These are phyloP conservation scores for Cotesia vestalis DNA, from an alignment of 1,140 invertebrate species.

Conservation along the genomic window DNA sequence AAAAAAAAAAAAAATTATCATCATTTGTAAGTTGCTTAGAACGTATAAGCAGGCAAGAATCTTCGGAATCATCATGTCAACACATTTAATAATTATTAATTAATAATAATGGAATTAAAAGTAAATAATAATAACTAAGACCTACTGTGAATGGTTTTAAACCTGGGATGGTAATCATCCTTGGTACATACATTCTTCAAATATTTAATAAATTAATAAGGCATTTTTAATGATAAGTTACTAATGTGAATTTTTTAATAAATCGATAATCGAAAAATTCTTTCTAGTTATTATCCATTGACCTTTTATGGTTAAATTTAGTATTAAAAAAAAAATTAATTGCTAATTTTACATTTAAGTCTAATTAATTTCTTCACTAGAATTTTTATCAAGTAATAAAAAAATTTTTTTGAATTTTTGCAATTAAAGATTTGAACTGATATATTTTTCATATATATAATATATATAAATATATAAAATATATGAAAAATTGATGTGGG, in stretches of 20 bases:
- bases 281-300: no score
- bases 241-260: conserved; percentile 65
- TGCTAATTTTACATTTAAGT: no score
- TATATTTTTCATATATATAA: no score
- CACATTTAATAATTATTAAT: conserved; percentile 17
- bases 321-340: no score
- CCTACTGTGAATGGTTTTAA: conserved; percentile 43
- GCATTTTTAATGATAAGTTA: conserved; percentile 63
- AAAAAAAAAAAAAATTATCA: conserved; percentile 2
- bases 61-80: neutral
- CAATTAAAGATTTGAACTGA: no score
- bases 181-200: conserved; percentile 46
- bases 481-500: no score
- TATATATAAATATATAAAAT: no score
- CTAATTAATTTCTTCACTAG: no score
- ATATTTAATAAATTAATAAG: conserved; percentile 63
- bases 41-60: conserved; percentile 18
- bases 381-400: no score
- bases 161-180: conserved; percentile 44
- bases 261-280: conserved; percentile 53
- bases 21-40: conserved; percentile 27
- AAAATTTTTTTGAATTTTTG: no score
- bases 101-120: conserved; percentile 17
- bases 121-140: conserved; percentile 2
- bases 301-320: no score